phyloP scores from a whole-genome alignment of 2,797 vertebrate genomes.

The Eulemur rubriventer region DNA sequence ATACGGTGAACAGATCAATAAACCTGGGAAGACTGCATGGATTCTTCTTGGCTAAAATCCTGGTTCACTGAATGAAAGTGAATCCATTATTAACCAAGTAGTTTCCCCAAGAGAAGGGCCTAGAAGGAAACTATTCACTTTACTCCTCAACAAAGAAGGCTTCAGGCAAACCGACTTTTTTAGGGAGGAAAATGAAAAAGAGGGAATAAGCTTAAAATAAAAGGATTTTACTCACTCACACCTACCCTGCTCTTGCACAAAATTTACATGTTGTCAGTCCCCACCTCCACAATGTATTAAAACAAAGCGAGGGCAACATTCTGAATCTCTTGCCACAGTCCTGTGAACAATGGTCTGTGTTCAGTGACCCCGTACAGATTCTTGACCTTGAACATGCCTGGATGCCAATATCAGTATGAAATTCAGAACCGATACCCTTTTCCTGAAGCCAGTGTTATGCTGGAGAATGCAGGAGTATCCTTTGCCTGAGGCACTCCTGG shows the following conservation, averaged over 20 bases:
- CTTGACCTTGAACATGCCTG: not conserved
- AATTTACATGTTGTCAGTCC: not conserved
- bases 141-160: conserved; percentile 6
- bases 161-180: not conserved
- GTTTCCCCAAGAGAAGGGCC: not conserved
- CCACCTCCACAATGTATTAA: not conserved
- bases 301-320: not conserved
- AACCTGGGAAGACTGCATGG: not conserved
- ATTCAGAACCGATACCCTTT: conserved; percentile 23
- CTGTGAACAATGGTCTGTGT: not conserved
- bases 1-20: not conserved
- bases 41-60: conserved; percentile 24
- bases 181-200: not conserved
- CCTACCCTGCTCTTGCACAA: not conserved
- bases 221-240: not conserved
- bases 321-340: not conserved
- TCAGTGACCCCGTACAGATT: not conserved
- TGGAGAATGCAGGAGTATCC: conserved; percentile 21
- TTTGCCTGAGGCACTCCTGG: conserved; percentile 16
- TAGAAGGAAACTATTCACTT: conserved; percentile 12
- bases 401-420: not conserved
- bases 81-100: conserved; percentile 41
- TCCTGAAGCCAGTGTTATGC: conserved; percentile 6
- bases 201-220: not conserved
- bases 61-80: not conserved